These are phyloP conservation scores for Malurus elegans DNA, from an alignment of 2,113 vertebrate genomes.

Conservation along the genomic window DNA sequence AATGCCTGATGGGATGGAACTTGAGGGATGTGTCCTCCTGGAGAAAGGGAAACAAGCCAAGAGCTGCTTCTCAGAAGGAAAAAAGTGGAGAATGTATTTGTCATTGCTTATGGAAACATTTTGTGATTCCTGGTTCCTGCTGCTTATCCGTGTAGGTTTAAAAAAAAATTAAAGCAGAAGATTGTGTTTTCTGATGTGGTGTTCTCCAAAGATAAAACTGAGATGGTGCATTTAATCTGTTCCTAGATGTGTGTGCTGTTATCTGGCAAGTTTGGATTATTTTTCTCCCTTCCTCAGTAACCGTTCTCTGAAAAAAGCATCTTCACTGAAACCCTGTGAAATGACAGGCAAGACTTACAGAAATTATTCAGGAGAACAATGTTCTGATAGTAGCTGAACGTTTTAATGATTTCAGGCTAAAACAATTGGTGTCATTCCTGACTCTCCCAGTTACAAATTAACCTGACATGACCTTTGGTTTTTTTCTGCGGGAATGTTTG, in stretches of 20 bases:
- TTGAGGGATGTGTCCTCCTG: not conserved
- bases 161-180: not conserved
- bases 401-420: not conserved
- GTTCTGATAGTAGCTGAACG: not conserved
- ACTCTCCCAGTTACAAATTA: constrained; percentile 50
- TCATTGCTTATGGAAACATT: not conserved
- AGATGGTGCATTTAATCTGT: not conserved
- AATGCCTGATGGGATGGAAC: not conserved
- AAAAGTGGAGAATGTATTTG: not conserved
- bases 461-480: not conserved
- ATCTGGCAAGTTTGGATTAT: not conserved
- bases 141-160: not conserved
- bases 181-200: not conserved
- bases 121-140: not conserved
- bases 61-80: not conserved
- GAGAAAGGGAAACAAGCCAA: not conserved
- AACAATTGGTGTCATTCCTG: not conserved
- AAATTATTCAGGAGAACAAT: not conserved
- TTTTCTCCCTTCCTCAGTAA: not conserved
- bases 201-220: not conserved
- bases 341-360: not conserved
- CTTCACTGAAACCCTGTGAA: not conserved
- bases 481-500: constrained; percentile 11
- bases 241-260: not conserved
- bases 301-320: not conserved